phyloP scores from a whole-genome alignment of 2,797 vertebrate genomes.

The Pangasius krempfi region DNA sequence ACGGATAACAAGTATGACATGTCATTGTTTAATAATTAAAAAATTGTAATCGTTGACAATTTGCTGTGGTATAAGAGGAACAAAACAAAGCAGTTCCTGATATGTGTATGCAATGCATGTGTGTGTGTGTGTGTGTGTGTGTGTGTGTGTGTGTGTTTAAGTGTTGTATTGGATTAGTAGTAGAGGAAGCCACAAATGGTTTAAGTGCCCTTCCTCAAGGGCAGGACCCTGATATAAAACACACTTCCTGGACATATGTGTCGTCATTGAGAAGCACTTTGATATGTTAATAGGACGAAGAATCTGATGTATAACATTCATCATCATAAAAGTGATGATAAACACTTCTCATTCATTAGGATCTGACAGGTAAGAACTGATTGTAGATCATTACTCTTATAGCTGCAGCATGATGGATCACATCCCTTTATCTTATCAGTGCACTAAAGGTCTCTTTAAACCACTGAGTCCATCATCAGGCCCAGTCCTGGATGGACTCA shows the following conservation, averaged over 20 bases:
- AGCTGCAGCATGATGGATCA: constrained; percentile 17
- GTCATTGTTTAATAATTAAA: too few relatives aligned
- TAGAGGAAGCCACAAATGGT: not conserved
- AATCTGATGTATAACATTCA: not conserved
- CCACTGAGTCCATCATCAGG: constrained; percentile 14
- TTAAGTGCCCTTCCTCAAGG: constrained; percentile 8
- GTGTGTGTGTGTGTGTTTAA: not conserved
- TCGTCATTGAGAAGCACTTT: not conserved
- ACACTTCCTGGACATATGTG: not conserved
- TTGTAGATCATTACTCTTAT: not conserved
- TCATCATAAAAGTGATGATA: constrained; percentile 11
- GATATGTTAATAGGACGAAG: not conserved
- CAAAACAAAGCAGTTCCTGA: too few relatives aligned
- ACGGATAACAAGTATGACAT: not conserved
- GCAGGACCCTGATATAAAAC: not conserved
- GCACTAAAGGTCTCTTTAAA: not conserved
- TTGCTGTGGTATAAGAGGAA: too few relatives aligned
- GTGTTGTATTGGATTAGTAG: not conserved
- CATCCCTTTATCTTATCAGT: constrained; percentile 24
- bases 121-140: not conserved
- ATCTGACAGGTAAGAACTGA: not conserved
- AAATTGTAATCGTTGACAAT: not conserved
- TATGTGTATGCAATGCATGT: not conserved
- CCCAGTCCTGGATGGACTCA: not conserved
- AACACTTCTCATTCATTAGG: constrained; percentile 25